phyloP scores from a whole-genome alignment of 2,888 invertebrate species.

The Plebejus anna region DNA sequence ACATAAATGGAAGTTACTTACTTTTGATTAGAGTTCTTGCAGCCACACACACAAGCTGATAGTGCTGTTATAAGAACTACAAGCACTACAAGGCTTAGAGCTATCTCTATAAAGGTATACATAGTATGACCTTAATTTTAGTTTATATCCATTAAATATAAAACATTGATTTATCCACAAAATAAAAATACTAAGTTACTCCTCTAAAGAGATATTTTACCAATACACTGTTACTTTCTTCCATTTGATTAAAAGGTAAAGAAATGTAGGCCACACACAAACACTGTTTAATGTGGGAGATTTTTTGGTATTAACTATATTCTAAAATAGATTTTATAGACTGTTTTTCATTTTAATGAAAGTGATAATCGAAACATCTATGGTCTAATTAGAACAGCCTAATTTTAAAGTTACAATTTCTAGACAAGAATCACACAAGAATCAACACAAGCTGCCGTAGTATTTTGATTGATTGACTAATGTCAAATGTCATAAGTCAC shows the following conservation, averaged over 20 bases:
- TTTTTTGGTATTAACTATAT: neutral
- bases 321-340: neutral
- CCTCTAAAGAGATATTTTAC: constrained; percentile 57
- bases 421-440: neutral
- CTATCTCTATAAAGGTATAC: constrained; percentile 70
- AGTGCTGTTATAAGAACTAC: constrained; percentile 74
- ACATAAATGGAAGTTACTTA: constrained; percentile 60
- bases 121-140: constrained; percentile 52
- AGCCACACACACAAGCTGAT: constrained; percentile 86
- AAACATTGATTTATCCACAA: constrained; percentile 52
- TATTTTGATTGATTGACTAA: constrained; percentile 16
- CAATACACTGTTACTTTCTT: constrained; percentile 63
- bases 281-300: constrained; percentile 6
- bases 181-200: constrained; percentile 56
- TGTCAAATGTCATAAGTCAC: neutral
- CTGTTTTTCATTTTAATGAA: neutral
- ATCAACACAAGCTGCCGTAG: constrained; percentile 2
- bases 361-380: neutral
- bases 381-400: neutral
- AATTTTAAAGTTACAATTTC: neutral
- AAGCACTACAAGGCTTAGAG: constrained; percentile 67
- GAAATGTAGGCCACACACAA: constrained; percentile 65
- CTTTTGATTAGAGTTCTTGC: constrained; percentile 87
- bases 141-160: constrained; percentile 45
- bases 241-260: constrained; percentile 65